Percentiles rank a stretch among this genome's conserved stretches.
These are phyloP conservation scores for Dermochelys coriacea DNA, from an alignment of 2,797 vertebrate species.

Conservation along the genomic window DNA sequence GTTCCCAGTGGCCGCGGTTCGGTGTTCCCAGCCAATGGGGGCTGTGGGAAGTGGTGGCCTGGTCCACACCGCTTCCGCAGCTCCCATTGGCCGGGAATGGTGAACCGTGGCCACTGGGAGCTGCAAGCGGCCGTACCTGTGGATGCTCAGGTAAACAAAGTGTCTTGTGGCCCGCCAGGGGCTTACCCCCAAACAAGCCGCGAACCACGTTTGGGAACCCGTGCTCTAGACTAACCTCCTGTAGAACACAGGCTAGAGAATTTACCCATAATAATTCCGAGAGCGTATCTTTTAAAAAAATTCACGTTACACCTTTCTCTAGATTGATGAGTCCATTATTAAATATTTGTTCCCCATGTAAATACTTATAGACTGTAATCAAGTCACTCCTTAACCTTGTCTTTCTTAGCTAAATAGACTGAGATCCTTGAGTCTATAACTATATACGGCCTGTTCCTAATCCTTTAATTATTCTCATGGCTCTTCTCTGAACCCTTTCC, in stretches of 20 bases:
- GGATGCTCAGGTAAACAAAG: no score
- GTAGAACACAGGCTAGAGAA: background rate
- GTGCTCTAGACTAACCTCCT: background rate
- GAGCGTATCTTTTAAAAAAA: background rate
- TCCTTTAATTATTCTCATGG: background rate
- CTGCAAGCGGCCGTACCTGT: no score
- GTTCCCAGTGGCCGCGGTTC: no score
- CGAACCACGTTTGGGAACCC: no score
- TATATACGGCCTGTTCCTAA: background rate
- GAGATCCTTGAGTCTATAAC: background rate
- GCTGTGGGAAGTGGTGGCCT: no score
- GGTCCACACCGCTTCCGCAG: no score
- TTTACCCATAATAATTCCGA: background rate
- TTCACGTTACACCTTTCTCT: background rate
- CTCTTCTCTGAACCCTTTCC: background rate
- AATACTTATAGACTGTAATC: background rate
- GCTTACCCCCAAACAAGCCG: no score
- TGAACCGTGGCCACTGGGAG: no score
- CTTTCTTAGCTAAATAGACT: background rate
- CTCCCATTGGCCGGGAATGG: no score
- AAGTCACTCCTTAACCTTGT: background rate
- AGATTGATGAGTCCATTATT: background rate
- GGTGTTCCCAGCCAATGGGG: no score
- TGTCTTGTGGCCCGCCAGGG: no score
- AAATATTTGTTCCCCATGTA: background rate